Base-by-base conservation (phyloP, 2,113 vertebrate genomes). In the Coracopsis vasa region DNA sequence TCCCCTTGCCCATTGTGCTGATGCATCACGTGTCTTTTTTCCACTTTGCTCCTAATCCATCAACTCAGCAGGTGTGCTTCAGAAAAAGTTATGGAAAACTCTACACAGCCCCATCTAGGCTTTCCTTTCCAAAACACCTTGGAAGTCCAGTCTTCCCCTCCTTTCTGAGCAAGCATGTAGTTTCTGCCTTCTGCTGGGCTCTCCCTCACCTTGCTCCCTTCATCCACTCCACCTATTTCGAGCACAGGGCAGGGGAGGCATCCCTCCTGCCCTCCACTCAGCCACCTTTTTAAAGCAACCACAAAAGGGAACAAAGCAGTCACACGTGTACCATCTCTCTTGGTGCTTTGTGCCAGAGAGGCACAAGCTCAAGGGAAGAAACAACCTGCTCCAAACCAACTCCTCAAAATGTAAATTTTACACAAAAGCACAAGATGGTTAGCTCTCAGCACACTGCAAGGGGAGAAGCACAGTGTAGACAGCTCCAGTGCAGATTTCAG, bases 1-100 rank as follows among this genome's bases (percentile, higher is more conserved):
- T 33, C 16, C 12, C 37, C 24, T 48, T 61, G 24, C 42, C n/a
- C 18, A 21, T 0, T 44, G 16, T 25, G 12, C 16, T 33, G 42
- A 58, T 10, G 11, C 11, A 74, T 35, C 37, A 42, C 1, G 0
- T 3, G 7, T 13, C 4, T 16, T 23, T 81, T 56, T 45, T 9
- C 14, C 23, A 62, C 28, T 16, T 73, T 71, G 31, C 6, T 90
- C 31, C 37, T 10, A 74, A 58, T 14, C 21, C 61, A 96, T 45
- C 25, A 64, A 69, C 13, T 41, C 4, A 1, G 29, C 14, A 74
- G 5, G 8, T 71, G 70, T 79, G 65, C 39, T 88, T 81, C 65
- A 78, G 41, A 56, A 84, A 77, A 44, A 45, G 19, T 47, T n/a
- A 80, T 3, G 72, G 64, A 73, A 85, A 87, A 71, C 39, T 47